Conservation (phyloP, 2,113 vertebrate species). For the Amazona vittata region DNA sequence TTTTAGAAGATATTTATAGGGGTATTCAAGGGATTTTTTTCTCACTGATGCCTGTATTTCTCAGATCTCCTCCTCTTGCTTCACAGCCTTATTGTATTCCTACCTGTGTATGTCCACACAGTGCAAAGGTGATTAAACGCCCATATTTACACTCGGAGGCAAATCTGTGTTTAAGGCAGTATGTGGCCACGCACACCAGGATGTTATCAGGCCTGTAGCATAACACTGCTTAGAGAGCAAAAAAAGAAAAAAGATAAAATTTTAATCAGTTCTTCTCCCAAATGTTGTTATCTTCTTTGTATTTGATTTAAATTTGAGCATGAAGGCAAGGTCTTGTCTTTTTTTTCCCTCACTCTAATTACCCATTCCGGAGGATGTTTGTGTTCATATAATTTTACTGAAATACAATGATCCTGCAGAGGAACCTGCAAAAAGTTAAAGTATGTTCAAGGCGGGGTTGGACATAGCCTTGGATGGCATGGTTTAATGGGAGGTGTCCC, state of each 20-base stretch:
- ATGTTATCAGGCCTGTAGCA: not conserved
- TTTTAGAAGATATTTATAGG: not conserved
- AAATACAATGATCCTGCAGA: not conserved
- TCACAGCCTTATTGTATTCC: not conserved
- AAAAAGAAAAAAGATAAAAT: not conserved
- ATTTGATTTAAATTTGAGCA: not conserved
- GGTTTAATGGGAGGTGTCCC: no score
- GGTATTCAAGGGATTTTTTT: not conserved
- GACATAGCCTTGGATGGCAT: no score
- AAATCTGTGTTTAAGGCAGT: constrained; percentile 5
- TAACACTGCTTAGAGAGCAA: not conserved
- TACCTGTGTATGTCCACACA: not conserved
- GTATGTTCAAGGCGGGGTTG: not conserved
- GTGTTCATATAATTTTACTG: not conserved
- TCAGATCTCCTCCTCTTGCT: not conserved
- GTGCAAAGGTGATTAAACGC: not conserved
- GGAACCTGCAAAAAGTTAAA: not conserved
- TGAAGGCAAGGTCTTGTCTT: not conserved
- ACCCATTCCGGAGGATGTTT: not conserved
- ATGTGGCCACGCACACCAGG: not conserved
- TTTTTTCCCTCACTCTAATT: not conserved
- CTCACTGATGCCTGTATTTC: not conserved
- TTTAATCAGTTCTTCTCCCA: not conserved
- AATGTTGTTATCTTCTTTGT: not conserved
- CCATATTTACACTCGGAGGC: not conserved